Conservation (phyloP, 1,140 invertebrate species). For the Rhynchophorus ferrugineus region DNA sequence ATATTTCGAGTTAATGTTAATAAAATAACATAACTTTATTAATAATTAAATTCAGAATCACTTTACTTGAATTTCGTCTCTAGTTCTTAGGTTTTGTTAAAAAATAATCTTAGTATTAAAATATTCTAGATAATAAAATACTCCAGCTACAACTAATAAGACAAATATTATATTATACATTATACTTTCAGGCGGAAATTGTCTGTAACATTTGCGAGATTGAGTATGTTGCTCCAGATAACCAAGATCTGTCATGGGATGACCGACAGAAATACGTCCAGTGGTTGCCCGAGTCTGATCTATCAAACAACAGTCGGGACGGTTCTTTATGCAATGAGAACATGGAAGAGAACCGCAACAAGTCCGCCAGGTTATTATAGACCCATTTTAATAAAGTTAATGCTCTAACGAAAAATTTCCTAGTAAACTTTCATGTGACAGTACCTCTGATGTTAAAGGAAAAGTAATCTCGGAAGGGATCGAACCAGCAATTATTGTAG, state of each 20-base stretch:
- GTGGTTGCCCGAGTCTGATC: slow-evolving; percentile 15
- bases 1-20: too few relatives aligned
- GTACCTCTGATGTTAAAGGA: neutral
- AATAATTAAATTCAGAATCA: too few relatives aligned
- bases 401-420: neutral
- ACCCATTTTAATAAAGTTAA: neutral
- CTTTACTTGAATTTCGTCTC: too few relatives aligned
- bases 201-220: slow-evolving; percentile 27
- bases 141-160: too few relatives aligned
- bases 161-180: too few relatives aligned
- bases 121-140: too few relatives aligned
- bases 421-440: too few relatives aligned
- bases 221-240: slow-evolving; percentile 21
- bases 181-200: slow-evolving; percentile 19
- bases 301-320: neutral
- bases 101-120: too few relatives aligned
- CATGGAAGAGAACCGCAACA: too few relatives aligned
- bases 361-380: neutral
- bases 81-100: too few relatives aligned
- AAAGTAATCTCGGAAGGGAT: slow-evolving; percentile 21
- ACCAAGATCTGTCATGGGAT: slow-evolving; percentile 33
- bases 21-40: too few relatives aligned
- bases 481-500: slow-evolving; percentile 18
- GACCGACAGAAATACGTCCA: slow-evolving; percentile 31
- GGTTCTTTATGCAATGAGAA: neutral